A percentile compares a stretch with the other conserved stretches of the same genome.
These are phyloP conservation scores for Anseranas semipalmata DNA, from an alignment of 2,113 vertebrate species.

Conservation along the genomic window DNA sequence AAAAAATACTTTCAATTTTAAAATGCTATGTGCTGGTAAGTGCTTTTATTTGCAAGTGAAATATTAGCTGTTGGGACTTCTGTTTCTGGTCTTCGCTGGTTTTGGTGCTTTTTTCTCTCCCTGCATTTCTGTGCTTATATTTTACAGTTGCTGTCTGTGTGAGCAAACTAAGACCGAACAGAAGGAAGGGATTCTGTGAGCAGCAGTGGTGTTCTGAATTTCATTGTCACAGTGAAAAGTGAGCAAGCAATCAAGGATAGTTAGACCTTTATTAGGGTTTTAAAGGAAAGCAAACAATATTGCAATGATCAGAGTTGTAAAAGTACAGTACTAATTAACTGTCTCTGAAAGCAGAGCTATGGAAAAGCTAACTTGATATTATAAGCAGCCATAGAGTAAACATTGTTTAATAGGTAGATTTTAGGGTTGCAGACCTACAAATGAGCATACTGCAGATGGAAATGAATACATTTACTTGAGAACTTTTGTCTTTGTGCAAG, in stretches of 20 bases:
- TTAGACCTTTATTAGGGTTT: not conserved
- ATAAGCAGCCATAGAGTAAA: not conserved
- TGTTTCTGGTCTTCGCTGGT: not conserved
- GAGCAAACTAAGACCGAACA: slow-evolving; percentile 39
- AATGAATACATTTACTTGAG: not conserved
- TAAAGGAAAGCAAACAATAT: not conserved
- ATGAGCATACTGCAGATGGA: not conserved
- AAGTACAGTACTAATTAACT: slow-evolving; percentile 27
- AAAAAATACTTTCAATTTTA: slow-evolving; percentile 48
- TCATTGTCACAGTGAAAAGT: not conserved
- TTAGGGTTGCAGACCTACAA: not conserved
- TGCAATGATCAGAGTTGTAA: not conserved
- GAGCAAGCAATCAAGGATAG: not conserved
- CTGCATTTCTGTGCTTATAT: not conserved
- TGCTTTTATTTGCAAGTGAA: not conserved
- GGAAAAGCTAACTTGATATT: slow-evolving; percentile 3
- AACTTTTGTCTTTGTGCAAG: not conserved
- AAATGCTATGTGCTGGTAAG: not conserved
- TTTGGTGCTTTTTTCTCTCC: not conserved
- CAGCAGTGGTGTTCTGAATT: slow-evolving; percentile 25
- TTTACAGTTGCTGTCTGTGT: slow-evolving; percentile 26
- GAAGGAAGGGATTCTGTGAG: not conserved
- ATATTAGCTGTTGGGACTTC: not conserved
- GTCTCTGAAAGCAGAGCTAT: not conserved
- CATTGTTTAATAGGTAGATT: not conserved